Percentiles rank a stretch among this genome's conserved stretches.
phyloP scores from a whole-genome alignment of 2,888 invertebrate genomes.

The Troilus luridus region DNA sequence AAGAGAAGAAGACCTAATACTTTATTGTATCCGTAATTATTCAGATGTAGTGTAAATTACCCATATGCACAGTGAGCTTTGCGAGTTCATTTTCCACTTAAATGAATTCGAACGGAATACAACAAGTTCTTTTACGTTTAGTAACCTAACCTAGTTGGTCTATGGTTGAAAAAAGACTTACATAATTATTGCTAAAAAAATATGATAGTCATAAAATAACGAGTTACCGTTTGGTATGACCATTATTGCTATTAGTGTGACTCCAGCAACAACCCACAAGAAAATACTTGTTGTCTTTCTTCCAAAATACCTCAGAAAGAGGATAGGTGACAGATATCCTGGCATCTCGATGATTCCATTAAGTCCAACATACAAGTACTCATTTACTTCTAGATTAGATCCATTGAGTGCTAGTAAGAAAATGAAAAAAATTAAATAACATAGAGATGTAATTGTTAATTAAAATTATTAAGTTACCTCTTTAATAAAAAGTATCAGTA shows the following conservation, averaged over 20 bases:
- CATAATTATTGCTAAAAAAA: not conserved
- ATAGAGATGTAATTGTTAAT: too few relatives aligned
- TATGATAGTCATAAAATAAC: not conserved
- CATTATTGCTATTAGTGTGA: slow-evolving; percentile 71
- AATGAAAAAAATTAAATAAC: not conserved
- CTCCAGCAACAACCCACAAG: slow-evolving; percentile 71
- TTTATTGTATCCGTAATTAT: too few relatives aligned
- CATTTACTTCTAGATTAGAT: slow-evolving; percentile 72
- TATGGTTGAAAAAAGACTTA: too few relatives aligned
- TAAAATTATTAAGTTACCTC: too few relatives aligned
- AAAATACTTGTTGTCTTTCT: slow-evolving; percentile 70
- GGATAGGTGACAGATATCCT: slow-evolving; percentile 72
- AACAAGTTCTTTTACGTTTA: too few relatives aligned
- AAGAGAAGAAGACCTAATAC: too few relatives aligned
- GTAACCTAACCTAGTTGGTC: too few relatives aligned
- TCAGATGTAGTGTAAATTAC: too few relatives aligned
- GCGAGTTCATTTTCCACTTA: too few relatives aligned
- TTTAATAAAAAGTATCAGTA: too few relatives aligned
- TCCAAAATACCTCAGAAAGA: slow-evolving; percentile 71
- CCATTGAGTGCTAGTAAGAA: slow-evolving; percentile 71
- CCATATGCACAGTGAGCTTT: too few relatives aligned
- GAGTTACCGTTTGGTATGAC: slow-evolving; percentile 69
- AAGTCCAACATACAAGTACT: slow-evolving; percentile 71
- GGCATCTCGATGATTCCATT: slow-evolving; percentile 73
- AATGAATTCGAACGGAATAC: too few relatives aligned